Evolutionary conservation across 2,797 vertebrate species (phyloP).

Genomic region (Crenuchus spilurus): DNA sequence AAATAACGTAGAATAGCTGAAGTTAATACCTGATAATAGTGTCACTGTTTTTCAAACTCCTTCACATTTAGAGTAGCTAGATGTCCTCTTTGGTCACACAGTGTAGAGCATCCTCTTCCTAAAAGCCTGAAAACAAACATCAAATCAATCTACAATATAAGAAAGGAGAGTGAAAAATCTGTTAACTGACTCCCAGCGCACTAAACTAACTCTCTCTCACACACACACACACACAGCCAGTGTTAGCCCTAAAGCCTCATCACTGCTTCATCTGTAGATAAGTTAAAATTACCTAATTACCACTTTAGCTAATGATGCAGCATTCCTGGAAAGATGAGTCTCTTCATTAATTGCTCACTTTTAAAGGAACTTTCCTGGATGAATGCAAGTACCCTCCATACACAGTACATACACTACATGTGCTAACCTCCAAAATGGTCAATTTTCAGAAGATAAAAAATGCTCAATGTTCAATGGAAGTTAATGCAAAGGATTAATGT

Average conservation of each 20-base stretch:
- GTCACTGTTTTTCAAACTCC: neutral
- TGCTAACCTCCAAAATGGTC: no score
- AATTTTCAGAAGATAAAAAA: no score
- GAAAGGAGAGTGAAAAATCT: neutral
- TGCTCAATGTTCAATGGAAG: no score
- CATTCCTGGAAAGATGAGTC: neutral
- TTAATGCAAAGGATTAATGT: no score
- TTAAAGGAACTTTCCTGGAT: neutral
- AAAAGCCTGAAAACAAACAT: neutral
- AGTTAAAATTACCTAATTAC: neutral
- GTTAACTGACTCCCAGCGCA: neutral
- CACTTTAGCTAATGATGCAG: constrained; percentile 9
- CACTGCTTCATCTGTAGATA: neutral
- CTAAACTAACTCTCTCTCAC: neutral
- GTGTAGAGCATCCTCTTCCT: neutral
- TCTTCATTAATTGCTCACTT: neutral
- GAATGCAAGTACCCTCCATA: no score
- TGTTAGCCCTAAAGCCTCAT: neutral
- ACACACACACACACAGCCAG: neutral
- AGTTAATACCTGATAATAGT: neutral
- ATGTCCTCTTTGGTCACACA: neutral
- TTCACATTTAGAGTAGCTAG: neutral
- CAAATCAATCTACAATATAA: neutral
- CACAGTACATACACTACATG: no score
- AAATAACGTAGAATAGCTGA: no score